Percentiles rank a stretch among this genome's conserved stretches.
phyloP scores from a whole-genome alignment of 2,888 invertebrate species.

The Isotomurus palustris region DNA sequence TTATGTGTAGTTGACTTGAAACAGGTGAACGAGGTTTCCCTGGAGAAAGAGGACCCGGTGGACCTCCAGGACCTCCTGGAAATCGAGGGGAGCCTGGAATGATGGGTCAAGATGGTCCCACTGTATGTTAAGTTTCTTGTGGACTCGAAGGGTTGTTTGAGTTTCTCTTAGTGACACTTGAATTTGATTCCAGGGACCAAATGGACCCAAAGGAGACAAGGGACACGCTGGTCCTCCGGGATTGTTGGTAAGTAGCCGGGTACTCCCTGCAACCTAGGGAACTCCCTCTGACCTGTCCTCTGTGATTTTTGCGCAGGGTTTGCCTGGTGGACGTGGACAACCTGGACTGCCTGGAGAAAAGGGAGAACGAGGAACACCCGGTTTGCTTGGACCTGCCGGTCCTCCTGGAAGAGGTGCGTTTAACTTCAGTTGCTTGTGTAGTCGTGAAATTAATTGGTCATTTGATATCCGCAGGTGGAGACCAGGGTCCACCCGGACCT shows the following conservation, averaged over 20 bases:
- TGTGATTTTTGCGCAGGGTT: constrained; percentile 52
- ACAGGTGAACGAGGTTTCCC: constrained; percentile 64
- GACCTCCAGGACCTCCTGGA: constrained; percentile 63
- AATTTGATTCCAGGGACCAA: constrained; percentile 57
- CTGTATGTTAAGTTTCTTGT: constrained; percentile 41
- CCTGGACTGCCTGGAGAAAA: constrained; percentile 67
- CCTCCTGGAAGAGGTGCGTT: constrained; percentile 62
- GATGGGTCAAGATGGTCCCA: constrained; percentile 62
- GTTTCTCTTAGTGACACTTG: too few relatives aligned
- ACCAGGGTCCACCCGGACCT: constrained; percentile 71
- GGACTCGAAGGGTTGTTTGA: too few relatives aligned
- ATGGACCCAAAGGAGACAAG: constrained; percentile 64
- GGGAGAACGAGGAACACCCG: constrained; percentile 67
- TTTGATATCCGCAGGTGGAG: too few relatives aligned
- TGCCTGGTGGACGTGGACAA: constrained; percentile 64
- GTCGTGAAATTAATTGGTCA: too few relatives aligned
- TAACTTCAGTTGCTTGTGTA: too few relatives aligned
- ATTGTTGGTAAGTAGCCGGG: constrained; percentile 53
- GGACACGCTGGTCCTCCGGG: constrained; percentile 68
- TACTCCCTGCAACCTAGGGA: background rate
- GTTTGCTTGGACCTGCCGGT: constrained; percentile 70
- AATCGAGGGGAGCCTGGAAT: constrained; percentile 62
- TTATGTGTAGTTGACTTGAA: too few relatives aligned
- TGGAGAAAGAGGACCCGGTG: constrained; percentile 63
- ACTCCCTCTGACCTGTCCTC: background rate